Evolutionary conservation across 2,797 vertebrate genomes (phyloP).

Genomic region (Buceros bicornis): DNA sequence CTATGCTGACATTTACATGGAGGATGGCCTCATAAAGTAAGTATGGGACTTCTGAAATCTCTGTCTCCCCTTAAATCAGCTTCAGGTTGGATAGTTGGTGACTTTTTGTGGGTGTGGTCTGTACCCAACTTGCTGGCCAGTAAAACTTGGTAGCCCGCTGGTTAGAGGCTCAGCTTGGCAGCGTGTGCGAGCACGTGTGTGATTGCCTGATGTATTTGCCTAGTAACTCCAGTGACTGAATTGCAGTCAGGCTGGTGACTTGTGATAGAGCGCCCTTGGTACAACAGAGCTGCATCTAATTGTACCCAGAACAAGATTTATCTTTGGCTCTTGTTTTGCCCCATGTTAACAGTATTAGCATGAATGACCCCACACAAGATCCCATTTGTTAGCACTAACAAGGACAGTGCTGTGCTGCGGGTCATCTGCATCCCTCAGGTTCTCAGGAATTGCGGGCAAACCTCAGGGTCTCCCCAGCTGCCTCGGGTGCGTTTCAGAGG

Average conservation of each 20-base stretch:
- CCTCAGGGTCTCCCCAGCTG: neutral
- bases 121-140: neutral
- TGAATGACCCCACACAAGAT: neutral
- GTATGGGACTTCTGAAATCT: slow-evolving; percentile 37
- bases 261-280: neutral
- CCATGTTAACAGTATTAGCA: neutral
- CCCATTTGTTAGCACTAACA: neutral
- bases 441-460: slow-evolving; percentile 1
- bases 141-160: neutral
- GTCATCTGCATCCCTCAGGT: neutral
- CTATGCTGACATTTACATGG: slow-evolving; percentile 96
- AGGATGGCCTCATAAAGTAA: slow-evolving; percentile 96
- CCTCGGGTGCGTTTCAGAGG: neutral
- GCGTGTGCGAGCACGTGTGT: neutral
- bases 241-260: neutral
- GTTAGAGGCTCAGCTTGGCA: neutral
- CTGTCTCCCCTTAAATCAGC: neutral
- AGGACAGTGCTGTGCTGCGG: slow-evolving; percentile 8
- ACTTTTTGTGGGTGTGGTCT: neutral
- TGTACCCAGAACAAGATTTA: neutral
- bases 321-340: neutral
- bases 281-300: neutral
- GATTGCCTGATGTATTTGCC: neutral
- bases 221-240: neutral
- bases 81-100: neutral